Base-by-base conservation (phyloP, 2,888 invertebrate genomes). In the Cantharis lateralis region DNA sequence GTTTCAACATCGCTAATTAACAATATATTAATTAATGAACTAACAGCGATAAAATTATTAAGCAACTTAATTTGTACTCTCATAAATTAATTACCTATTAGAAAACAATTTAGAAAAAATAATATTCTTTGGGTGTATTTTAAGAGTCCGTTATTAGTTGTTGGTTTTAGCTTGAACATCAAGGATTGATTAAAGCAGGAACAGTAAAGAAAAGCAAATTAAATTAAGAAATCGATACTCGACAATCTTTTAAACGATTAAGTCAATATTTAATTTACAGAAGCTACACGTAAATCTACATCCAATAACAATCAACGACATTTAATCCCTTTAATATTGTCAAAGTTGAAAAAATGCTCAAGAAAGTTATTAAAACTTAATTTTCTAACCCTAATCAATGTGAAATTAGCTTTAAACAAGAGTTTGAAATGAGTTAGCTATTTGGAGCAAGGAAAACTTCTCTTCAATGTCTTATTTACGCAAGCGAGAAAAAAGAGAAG, bases 211-310 rank as follows among this genome's bases (percentile, higher is more conserved):
- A 63, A 63, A 63, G 63, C 16, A 63, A 66, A 66, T 66, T 66
- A 66, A 15, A 66, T 66, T 66, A 18, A n/a, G 64, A 66, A 66
- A 66, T 66, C 64, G 24, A 66, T 66, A 66, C 16, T 63, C 18
- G 63, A 63, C 18, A 63, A 63, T 66, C 64, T 66, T 16, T 66
- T 66, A 66, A 66, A 66, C 64, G 64, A 24, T 66, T 63, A n/a
- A 24, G 64, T 20, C 64, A 66, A 66, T 66, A 66, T 66, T 66
- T 66, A 24, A 66, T 66, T 66, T 66, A 24, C 64, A n/a, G 15
- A 66, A 20, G 64, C 24, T 66, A 66, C 18, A 18, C 64, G 18
- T 66, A 66, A 66, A 24, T 66, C 48, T 48, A 48, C 48, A 48
- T 48, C 48, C 48, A 48, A 48, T 48, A 48, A 48, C 48, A 48